Conservation (phyloP, 1,140 invertebrate species). For the Myzus persicae region DNA sequence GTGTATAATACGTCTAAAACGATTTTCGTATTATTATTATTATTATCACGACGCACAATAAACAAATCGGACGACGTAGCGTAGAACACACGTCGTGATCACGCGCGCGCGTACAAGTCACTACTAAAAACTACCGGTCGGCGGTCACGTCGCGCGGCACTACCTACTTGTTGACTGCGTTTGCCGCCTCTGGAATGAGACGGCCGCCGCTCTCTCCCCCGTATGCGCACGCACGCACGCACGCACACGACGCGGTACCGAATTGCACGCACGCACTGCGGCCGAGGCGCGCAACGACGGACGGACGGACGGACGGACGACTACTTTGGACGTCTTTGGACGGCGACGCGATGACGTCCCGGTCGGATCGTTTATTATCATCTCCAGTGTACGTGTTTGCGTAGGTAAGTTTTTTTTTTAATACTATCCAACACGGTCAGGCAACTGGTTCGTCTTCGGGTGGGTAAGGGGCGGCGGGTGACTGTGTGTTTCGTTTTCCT, state of each 20-base stretch:
- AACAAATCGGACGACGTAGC: neutral
- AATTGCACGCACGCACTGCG: neutral
- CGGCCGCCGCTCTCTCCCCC: constrained; percentile 8
- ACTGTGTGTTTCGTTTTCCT: neutral
- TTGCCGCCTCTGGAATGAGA: constrained; percentile 23
- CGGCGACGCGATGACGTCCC: neutral
- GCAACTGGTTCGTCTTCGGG: neutral
- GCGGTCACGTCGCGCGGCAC: constrained; percentile 9
- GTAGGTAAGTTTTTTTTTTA: neutral
- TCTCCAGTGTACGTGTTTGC: neutral
- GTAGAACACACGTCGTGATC: neutral
- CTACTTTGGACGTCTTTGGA: neutral
- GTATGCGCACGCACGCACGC: neutral
- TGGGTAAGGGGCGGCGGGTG: too few relatives aligned
- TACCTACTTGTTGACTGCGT: constrained; percentile 54
- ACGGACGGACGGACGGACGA: neutral
- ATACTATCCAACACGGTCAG: neutral
- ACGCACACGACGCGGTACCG: neutral
- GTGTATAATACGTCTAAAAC: neutral
- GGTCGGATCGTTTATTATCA: neutral
- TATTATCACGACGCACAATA: neutral
- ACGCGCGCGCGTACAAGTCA: constrained; percentile 44
- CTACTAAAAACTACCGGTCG: neutral
- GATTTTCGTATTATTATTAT: neutral
- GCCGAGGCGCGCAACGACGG: neutral